Evolutionary conservation across 2,888 invertebrate genomes (phyloP).

Genomic region (Cetonia aurata): DNA sequence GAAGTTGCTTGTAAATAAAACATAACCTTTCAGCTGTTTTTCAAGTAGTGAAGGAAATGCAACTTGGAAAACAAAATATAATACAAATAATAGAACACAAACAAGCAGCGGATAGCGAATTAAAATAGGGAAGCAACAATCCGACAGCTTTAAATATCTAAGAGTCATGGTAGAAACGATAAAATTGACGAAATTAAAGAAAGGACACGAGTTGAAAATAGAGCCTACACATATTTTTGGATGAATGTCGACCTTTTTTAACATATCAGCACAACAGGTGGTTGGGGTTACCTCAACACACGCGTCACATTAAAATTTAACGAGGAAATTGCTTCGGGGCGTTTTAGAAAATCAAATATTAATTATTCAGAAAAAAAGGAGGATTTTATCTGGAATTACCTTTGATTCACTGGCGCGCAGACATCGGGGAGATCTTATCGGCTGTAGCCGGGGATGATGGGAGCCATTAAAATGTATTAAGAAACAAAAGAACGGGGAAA

Average conservation of each 20-base stretch:
- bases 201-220: no score
- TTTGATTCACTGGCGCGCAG: constrained; percentile 14
- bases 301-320: constrained; percentile 6
- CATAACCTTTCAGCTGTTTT: no score
- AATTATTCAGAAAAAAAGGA: constrained; percentile 24
- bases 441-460: background rate
- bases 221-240: background rate
- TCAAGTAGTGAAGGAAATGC: no score
- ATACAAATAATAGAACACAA: no score
- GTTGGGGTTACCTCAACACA: background rate
- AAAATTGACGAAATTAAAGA: no score
- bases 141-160: no score
- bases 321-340: constrained; percentile 6
- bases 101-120: no score
- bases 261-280: constrained; percentile 14
- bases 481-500: constrained; percentile 58
- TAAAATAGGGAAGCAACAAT: no score
- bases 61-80: no score
- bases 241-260: no score
- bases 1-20: no score
- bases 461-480: constrained; percentile 49
- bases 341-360: constrained; percentile 22
- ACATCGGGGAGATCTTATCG: constrained; percentile 25
- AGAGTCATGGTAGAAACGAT: no score
- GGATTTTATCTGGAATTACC: constrained; percentile 10